Evolutionary conservation across 2,888 invertebrate genomes (phyloP).

Genomic region (Hemithea aestivaria): DNA sequence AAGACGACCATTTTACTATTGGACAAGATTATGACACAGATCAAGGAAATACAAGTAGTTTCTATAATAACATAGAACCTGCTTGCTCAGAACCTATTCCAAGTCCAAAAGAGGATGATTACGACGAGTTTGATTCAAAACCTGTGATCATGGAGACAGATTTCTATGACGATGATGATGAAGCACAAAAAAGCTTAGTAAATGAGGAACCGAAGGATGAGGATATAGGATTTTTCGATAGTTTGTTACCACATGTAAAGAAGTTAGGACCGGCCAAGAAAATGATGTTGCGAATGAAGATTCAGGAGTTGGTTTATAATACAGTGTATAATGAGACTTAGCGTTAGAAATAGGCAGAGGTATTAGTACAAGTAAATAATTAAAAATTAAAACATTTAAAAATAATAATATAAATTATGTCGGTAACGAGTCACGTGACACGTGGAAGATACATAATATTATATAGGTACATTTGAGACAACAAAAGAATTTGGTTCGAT

Average conservation of each 20-base stretch:
- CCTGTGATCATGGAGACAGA: conserved; percentile 71
- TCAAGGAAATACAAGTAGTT: conserved; percentile 35
- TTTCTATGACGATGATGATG: conserved; percentile 70
- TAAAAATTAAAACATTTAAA: too few species aligned
- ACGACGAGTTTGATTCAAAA: conserved; percentile 70
- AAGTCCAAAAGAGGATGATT: conserved; percentile 63
- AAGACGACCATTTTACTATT: conserved; percentile 35
- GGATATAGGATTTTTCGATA: conserved; percentile 70
- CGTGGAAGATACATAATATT: too few species aligned
- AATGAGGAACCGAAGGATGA: conserved; percentile 55
- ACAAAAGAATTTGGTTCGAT: too few species aligned
- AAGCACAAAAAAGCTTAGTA: conserved; percentile 44
- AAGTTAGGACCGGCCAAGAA: conserved; percentile 70
- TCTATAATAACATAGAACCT: conserved; percentile 50
- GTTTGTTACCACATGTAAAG: conserved; percentile 66
- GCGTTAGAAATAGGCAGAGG: background rate
- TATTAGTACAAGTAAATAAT: too few species aligned
- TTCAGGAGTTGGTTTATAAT: conserved; percentile 70
- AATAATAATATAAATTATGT: too few species aligned
- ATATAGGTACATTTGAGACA: too few species aligned
- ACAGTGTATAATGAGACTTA: conserved; percentile 66
- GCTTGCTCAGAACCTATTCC: conserved; percentile 27
- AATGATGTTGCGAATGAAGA: conserved; percentile 70
- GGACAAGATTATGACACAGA: conserved; percentile 50
- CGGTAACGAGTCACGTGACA: too few species aligned